Conservation (phyloP, 2,113 vertebrate genomes). For the Amia ocellicauda region DNA sequence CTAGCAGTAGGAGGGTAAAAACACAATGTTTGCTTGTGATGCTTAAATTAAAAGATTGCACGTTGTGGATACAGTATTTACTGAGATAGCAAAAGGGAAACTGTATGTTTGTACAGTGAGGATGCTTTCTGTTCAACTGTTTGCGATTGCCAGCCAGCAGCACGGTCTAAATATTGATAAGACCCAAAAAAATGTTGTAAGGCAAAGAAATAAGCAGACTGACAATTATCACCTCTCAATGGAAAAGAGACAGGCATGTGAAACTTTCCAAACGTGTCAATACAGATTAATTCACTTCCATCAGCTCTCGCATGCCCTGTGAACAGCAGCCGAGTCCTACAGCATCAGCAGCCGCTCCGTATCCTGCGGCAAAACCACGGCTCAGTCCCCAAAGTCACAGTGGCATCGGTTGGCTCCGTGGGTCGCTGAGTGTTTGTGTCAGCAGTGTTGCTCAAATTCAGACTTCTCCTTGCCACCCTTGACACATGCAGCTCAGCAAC, state of each 20-base stretch:
- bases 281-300: constrained; percentile 76
- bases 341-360: constrained; percentile 41
- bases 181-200: not conserved
- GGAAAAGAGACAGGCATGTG: constrained; percentile 74
- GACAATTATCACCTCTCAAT: constrained; percentile 78
- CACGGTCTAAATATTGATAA: not conserved
- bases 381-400: not conserved
- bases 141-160: not conserved
- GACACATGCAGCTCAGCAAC: too few relatives aligned
- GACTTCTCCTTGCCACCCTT: too few relatives aligned
- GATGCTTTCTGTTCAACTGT: too few relatives aligned
- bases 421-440: not conserved
- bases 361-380: constrained; percentile 44
- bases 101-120: too few relatives aligned
- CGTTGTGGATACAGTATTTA: too few relatives aligned
- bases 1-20: too few relatives aligned
- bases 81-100: too few relatives aligned
- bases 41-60: too few relatives aligned
- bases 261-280: constrained; percentile 74
- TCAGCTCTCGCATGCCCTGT: constrained; percentile 49
- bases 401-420: not conserved
- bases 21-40: too few relatives aligned
- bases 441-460: not conserved
- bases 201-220: constrained; percentile 64
- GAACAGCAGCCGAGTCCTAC: constrained; percentile 55